Evolutionary conservation across 2,113 vertebrate species (phyloP).

Genomic region (Sarotherodon lohbergeri): DNA sequence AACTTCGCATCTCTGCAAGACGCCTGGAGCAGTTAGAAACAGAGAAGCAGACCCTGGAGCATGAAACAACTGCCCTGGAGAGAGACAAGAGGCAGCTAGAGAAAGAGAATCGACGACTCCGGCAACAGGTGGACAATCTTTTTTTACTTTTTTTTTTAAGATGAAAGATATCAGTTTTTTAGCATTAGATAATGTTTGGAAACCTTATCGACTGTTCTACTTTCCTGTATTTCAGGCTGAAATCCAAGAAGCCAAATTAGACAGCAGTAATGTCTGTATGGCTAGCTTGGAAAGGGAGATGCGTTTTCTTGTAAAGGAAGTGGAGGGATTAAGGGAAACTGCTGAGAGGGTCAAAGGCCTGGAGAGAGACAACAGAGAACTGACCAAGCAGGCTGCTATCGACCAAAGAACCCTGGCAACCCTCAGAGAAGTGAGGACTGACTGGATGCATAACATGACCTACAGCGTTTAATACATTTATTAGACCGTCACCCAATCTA

Average conservation of each 20-base stretch:
- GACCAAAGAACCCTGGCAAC: slow-evolving; percentile 85
- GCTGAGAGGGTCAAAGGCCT: slow-evolving; percentile 81
- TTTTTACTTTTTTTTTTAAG: not conserved
- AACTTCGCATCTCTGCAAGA: slow-evolving; percentile 47
- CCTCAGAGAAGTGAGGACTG: slow-evolving; percentile 82
- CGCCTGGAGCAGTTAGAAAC: slow-evolving; percentile 61
- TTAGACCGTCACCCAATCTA: not conserved
- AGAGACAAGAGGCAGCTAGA: slow-evolving; percentile 82
- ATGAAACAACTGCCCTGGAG: slow-evolving; percentile 69
- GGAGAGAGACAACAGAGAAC: slow-evolving; percentile 88
- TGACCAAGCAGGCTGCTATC: slow-evolving; percentile 85
- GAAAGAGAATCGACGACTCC: slow-evolving; percentile 66
- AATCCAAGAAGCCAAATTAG: slow-evolving; percentile 84
- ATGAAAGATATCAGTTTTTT: not conserved
- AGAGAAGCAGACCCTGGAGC: slow-evolving; percentile 61
- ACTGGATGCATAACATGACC: not conserved
- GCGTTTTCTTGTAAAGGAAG: slow-evolving; percentile 79
- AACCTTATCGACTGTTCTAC: not conserved
- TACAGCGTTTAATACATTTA: not conserved
- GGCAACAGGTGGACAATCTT: slow-evolving; percentile 48
- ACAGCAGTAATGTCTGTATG: slow-evolving; percentile 76
- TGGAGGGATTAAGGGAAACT: slow-evolving; percentile 78
- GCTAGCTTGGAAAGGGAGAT: slow-evolving; percentile 81
- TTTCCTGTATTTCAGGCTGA: slow-evolving; percentile 72
- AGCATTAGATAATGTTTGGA: rapidly evolving